Conservation (phyloP, 1,140 invertebrate species). For the Pseudoatta argentina region DNA sequence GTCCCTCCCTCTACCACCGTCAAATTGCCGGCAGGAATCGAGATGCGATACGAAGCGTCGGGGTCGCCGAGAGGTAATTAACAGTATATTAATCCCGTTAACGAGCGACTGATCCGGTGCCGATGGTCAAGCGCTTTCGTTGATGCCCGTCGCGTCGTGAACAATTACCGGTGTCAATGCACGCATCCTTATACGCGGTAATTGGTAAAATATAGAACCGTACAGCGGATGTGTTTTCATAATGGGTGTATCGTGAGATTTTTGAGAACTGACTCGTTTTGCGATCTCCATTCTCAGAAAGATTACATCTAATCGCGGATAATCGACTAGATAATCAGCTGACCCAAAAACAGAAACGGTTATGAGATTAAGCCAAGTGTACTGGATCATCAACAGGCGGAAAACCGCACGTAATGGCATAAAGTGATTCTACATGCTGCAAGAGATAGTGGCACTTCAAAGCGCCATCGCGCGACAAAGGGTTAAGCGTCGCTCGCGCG, state of each 20-base stretch:
- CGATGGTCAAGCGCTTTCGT: conserved; percentile 28
- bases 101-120: conserved; percentile 31
- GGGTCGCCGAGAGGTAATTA: conserved; percentile 58
- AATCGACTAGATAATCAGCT: neutral
- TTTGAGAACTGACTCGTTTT: neutral
- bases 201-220: neutral
- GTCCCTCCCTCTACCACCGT: conserved; percentile 8
- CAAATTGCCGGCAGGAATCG: conserved; percentile 58
- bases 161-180: neutral
- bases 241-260: no score
- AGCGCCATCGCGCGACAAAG: conserved; percentile 49
- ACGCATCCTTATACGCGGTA: neutral
- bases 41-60: conserved; percentile 46
- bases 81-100: conserved; percentile 61
- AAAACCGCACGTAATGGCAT: conserved; percentile 44
- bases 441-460: conserved; percentile 36
- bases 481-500: conserved; percentile 38
- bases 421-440: conserved; percentile 56
- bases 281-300: neutral
- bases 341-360: conserved; percentile 14
- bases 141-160: neutral
- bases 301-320: neutral
- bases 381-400: conserved; percentile 48
- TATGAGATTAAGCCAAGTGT: conserved; percentile 8
- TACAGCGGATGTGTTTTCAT: neutral